phyloP scores from a whole-genome alignment of 2,888 invertebrate species.

The Eueremaeus valkanovi region DNA sequence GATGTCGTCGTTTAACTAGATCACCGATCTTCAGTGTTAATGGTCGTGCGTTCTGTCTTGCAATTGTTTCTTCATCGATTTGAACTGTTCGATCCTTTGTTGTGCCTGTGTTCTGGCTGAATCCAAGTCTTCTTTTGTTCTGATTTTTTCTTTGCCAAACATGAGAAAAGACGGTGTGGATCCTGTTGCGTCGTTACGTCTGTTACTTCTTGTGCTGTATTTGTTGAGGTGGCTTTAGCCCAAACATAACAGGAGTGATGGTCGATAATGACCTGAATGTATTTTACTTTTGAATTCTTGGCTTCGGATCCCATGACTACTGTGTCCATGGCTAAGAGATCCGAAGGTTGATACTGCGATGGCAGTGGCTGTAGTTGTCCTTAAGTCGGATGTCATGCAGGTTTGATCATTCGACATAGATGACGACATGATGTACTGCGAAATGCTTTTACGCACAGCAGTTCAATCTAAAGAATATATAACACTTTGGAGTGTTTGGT shows the following conservation, averaged over 20 bases:
- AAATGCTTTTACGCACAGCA: not conserved
- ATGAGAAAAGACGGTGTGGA: slow-evolving; percentile 20
- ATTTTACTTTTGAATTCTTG: not conserved
- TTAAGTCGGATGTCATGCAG: not conserved
- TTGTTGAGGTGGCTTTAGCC: not conserved
- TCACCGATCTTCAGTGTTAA: not conserved
- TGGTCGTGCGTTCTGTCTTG: not conserved
- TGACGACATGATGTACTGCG: not conserved
- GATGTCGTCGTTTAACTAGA: not conserved
- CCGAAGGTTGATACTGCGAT: not conserved
- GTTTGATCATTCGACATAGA: not conserved
- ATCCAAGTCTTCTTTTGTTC: too few species aligned
- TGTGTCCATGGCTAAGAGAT: not conserved
- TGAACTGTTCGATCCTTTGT: not conserved
- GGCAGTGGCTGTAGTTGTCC: not conserved
- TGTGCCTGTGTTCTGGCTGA: not conserved
- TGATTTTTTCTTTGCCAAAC: not conserved
- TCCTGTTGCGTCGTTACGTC: not conserved
- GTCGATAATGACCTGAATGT: not conserved
- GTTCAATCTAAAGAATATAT: not conserved
- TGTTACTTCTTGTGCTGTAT: not conserved
- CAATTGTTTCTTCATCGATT: not conserved
- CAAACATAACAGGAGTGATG: slow-evolving; percentile 1
- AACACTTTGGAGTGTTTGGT: not conserved
- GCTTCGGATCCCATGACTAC: slow-evolving; percentile 3